Conservation (phyloP, 2,888 invertebrate species). For the Pachydiplax longipennis region DNA sequence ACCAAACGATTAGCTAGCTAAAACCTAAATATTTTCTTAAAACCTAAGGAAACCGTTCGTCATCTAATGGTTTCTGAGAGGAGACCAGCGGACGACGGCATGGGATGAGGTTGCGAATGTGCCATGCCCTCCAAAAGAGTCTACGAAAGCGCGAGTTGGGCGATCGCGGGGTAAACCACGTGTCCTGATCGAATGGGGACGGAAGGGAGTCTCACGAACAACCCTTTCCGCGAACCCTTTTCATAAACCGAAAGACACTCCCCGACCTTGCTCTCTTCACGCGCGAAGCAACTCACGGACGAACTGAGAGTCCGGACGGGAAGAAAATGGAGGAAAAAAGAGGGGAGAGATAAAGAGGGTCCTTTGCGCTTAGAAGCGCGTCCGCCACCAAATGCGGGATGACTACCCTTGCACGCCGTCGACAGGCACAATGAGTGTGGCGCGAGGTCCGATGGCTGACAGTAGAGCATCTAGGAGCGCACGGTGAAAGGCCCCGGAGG, state of each 20-base stretch:
- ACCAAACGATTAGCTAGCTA: neutral
- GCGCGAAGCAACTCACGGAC: neutral
- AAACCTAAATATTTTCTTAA: neutral
- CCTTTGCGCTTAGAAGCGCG: neutral
- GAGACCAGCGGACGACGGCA: neutral
- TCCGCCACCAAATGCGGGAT: neutral
- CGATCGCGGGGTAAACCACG: neutral
- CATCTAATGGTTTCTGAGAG: neutral
- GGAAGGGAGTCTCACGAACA: too few species aligned
- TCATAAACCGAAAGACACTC: too few species aligned
- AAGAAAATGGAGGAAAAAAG: neutral
- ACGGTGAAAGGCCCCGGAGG: neutral
- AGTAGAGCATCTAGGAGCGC: conserved; percentile 32
- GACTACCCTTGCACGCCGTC: neutral
- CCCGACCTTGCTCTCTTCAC: too few species aligned
- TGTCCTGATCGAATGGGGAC: neutral
- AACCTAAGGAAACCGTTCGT: neutral
- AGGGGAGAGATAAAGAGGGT: neutral
- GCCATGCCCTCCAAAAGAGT: neutral
- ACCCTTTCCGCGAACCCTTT: too few species aligned
- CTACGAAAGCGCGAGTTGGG: neutral
- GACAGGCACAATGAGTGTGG: neutral
- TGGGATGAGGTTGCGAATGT: neutral
- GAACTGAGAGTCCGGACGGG: neutral
- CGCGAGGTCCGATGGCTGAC: conserved; percentile 16